phyloP scores from a whole-genome alignment of 2,888 invertebrate species.

The Unio pictorum region DNA sequence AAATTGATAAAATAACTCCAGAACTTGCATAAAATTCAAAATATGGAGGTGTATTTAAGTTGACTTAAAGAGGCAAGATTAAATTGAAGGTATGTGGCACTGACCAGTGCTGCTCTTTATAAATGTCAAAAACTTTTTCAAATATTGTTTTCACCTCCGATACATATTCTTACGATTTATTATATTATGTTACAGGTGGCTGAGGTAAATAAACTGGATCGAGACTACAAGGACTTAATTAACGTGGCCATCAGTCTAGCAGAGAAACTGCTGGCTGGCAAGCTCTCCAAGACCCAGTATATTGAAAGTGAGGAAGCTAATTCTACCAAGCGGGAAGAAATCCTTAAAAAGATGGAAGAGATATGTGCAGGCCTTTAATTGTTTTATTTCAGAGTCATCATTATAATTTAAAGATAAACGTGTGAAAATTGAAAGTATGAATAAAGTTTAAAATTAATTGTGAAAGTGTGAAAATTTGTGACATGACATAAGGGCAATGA shows the following conservation, averaged over 20 bases:
- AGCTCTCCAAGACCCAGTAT: conserved; percentile 77
- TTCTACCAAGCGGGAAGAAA: conserved; percentile 76
- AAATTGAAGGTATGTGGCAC: background rate
- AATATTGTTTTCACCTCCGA: background rate
- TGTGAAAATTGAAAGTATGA: too few relatives aligned
- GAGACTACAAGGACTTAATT: conserved; percentile 67
- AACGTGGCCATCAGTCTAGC: conserved; percentile 72
- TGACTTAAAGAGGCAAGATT: too few relatives aligned
- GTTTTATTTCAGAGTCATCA: too few relatives aligned
- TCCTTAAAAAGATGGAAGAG: conserved; percentile 69
- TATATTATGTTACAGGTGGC: conserved; percentile 62
- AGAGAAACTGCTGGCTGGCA: conserved; percentile 78
- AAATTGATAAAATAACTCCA: too few relatives aligned
- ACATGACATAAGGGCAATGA: too few relatives aligned
- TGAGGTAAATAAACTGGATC: conserved; percentile 77
- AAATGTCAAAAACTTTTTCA: background rate
- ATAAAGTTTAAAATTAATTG: too few relatives aligned
- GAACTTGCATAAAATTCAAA: too few relatives aligned
- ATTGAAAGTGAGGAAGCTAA: conserved; percentile 76
- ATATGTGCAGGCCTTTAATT: conserved; percentile 29
- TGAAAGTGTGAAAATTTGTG: too few relatives aligned
- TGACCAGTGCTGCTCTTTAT: background rate
- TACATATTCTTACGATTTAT: background rate
- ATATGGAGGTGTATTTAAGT: too few relatives aligned
- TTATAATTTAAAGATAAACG: too few relatives aligned